Evolutionary conservation across 2,113 vertebrate species (phyloP).

Genomic region (Dasyurus viverrinus): DNA sequence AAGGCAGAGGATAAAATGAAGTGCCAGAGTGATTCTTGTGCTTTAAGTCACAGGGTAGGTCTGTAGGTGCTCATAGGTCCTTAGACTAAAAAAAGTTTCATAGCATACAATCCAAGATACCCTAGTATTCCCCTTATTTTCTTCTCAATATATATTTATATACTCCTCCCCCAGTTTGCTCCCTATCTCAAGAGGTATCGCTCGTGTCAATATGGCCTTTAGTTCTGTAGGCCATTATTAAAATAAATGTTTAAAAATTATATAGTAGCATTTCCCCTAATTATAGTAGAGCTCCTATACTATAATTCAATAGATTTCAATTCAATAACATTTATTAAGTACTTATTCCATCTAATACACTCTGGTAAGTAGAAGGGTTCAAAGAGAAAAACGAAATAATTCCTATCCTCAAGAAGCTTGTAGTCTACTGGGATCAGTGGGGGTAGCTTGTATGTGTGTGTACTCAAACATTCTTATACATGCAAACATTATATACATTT

Average conservation of each 20-base stretch:
- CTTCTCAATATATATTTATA: not conserved
- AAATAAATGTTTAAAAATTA: not conserved
- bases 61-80: slow-evolving; percentile 51
- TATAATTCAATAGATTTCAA: not conserved
- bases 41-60: slow-evolving; percentile 61
- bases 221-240: not conserved
- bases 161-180: not conserved
- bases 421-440: not conserved
- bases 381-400: not conserved
- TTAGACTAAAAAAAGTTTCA: slow-evolving; percentile 36
- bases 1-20: slow-evolving; percentile 72
- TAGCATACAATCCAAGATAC: not conserved
- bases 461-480: too few species aligned
- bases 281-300: not conserved
- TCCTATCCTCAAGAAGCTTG: not conserved
- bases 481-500: too few species aligned
- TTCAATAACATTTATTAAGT: not conserved
- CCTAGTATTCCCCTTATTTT: not conserved
- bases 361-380: not conserved
- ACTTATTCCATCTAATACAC: not conserved
- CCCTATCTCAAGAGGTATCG: not conserved
- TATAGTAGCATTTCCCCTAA: not conserved
- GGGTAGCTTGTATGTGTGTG: not conserved
- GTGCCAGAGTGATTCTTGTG: slow-evolving; percentile 58
- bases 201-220: not conserved